These are phyloP conservation scores for Ceyx margarethae DNA, from an alignment of 2,113 vertebrate genomes.

Conservation along the genomic window DNA sequence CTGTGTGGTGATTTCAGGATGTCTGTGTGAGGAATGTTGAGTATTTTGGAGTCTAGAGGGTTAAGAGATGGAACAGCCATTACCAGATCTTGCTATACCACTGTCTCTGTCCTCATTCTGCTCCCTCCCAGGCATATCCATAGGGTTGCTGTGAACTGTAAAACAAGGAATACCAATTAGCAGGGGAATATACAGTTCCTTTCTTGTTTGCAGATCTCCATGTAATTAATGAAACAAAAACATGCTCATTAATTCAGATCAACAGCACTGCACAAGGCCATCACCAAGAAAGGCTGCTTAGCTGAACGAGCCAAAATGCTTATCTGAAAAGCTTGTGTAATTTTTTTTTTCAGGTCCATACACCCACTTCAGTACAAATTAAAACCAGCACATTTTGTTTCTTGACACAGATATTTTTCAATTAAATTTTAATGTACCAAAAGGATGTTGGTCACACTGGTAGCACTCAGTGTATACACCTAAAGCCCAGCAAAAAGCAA, in stretches of 20 bases:
- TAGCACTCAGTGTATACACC: neutral
- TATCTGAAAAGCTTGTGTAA: neutral
- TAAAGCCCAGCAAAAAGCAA: neutral
- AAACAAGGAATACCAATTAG: slow-evolving; percentile 67
- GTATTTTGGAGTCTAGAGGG: neutral
- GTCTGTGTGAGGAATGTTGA: neutral
- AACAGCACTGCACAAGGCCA: slow-evolving; percentile 73
- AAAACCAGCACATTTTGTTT: neutral
- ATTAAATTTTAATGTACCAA: neutral
- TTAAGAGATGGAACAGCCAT: slow-evolving; percentile 35
- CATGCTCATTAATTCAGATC: slow-evolving; percentile 80
- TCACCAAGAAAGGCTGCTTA: slow-evolving; percentile 75
- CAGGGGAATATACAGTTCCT: slow-evolving; percentile 39
- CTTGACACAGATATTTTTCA: neutral
- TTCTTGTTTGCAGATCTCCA: slow-evolving; percentile 42
- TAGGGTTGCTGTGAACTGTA: slow-evolving; percentile 96
- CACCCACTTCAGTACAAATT: neutral
- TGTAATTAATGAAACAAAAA: slow-evolving; percentile 70
- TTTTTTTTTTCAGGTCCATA: neutral
- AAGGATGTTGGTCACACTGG: neutral
- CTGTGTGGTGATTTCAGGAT: neutral
- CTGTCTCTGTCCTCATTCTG: slow-evolving; percentile 92
- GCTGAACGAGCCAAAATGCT: slow-evolving; percentile 74
- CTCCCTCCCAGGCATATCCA: slow-evolving; percentile 98
- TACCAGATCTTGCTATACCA: slow-evolving; percentile 97